Evolutionary conservation across 1,140 invertebrate species (phyloP).

Genomic region (Agrilus planipennis): DNA sequence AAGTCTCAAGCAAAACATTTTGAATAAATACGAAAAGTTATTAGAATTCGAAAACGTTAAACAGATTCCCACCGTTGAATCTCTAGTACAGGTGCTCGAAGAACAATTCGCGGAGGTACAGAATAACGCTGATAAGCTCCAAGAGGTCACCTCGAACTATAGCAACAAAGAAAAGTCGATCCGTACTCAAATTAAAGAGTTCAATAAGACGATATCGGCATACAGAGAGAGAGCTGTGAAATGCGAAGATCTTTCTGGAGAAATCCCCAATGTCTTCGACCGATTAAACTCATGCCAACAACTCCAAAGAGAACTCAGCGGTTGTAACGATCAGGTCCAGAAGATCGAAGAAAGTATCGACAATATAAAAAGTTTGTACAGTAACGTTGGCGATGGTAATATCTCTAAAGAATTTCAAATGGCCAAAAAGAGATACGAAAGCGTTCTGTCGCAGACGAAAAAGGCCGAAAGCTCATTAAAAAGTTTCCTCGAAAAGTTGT

Average conservation of each 20-base stretch:
- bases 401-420: conserved; percentile 68
- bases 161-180: conserved; percentile 63
- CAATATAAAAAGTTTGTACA: conserved; percentile 63
- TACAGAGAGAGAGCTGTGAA: conserved; percentile 77
- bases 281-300: conserved; percentile 61
- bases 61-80: conserved; percentile 53
- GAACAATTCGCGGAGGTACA: conserved; percentile 69
- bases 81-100: conserved; percentile 56
- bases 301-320: conserved; percentile 56
- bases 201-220: conserved; percentile 55
- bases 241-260: conserved; percentile 83
- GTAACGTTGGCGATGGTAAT: conserved; percentile 61
- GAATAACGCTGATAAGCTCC: conserved; percentile 61
- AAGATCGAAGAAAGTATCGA: conserved; percentile 55
- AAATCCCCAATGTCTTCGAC: conserved; percentile 69
- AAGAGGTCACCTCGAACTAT: conserved; percentile 53
- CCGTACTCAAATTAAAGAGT: conserved; percentile 54
- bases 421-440: conserved; percentile 65
- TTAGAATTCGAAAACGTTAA: conserved; percentile 63
- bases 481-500: conserved; percentile 75
- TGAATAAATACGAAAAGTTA: conserved; percentile 68
- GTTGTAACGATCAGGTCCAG: conserved; percentile 51
- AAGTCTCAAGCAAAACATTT: conserved; percentile 61
- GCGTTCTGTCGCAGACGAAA: conserved; percentile 56
- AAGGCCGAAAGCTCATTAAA: conserved; percentile 73